Percentiles rank a stretch among this genome's conserved stretches.
These are phyloP conservation scores for Conus canariensis DNA, from an alignment of 2,888 invertebrate genomes.

Conservation along the genomic window DNA sequence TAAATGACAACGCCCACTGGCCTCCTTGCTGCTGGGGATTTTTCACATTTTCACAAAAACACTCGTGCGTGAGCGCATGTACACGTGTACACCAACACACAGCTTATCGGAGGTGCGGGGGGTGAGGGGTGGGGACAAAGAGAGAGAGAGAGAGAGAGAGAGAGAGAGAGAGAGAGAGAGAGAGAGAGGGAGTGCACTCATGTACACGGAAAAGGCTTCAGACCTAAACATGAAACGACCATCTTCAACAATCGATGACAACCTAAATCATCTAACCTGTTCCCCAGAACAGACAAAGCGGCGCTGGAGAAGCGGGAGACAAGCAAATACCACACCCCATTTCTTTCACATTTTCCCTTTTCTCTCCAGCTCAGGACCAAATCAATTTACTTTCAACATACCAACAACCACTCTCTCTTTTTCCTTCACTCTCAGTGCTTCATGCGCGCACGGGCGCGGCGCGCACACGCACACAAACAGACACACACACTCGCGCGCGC, in stretches of 20 bases:
- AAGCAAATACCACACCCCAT: neutral
- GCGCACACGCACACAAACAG: neutral
- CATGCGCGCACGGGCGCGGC: too few relatives aligned
- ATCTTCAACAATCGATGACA: neutral
- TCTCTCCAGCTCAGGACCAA: neutral
- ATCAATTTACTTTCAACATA: neutral
- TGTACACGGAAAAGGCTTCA: neutral
- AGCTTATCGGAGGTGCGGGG: too few relatives aligned
- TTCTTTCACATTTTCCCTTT: neutral
- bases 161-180: neutral
- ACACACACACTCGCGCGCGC: too few relatives aligned
- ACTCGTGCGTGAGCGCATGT: too few relatives aligned
- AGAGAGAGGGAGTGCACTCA: neutral
- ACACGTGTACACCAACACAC: too few relatives aligned
- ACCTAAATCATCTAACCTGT: neutral
- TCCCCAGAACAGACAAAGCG: neutral
- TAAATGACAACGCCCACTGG: too few relatives aligned
- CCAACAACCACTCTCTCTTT: neutral
- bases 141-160: neutral
- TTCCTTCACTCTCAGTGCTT: too few relatives aligned
- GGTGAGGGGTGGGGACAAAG: neutral
- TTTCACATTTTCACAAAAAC: too few relatives aligned
- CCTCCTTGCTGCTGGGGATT: too few relatives aligned
- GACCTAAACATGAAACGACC: neutral
- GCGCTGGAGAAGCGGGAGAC: neutral